A percentile compares a stretch with the other conserved stretches of the same genome.
These are phyloP conservation scores for Actinemys pallida DNA, from an alignment of 2,113 vertebrate species.

Conservation along the genomic window DNA sequence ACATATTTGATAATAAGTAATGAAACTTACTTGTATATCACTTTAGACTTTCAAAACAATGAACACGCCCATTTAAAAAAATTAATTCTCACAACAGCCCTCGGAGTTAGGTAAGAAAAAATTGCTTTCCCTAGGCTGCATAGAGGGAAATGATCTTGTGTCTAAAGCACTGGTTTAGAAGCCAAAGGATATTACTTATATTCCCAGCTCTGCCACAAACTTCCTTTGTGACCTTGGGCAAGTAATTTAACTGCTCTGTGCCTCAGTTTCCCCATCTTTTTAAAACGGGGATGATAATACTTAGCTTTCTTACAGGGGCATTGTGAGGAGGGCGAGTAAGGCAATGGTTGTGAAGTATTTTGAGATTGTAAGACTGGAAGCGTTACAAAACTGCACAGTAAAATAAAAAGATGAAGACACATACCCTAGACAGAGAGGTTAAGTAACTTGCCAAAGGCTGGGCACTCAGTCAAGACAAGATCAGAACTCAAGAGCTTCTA, in stretches of 20 bases:
- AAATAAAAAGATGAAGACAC: neutral
- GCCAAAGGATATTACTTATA: conserved; percentile 55
- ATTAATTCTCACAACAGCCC: neutral
- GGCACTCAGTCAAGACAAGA: neutral
- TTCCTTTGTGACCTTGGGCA: neutral
- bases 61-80: neutral
- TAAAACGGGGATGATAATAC: conserved; percentile 26
- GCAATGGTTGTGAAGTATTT: neutral
- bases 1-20: neutral
- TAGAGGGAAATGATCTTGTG: conserved; percentile 48
- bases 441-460: neutral
- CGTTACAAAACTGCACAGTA: rapidly evolving
- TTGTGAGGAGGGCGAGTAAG: conserved; percentile 22
- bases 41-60: conserved; percentile 34
- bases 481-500: conserved; percentile 4
- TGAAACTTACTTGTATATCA: conserved; percentile 1
- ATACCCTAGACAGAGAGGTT: neutral
- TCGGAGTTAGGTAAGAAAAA: conserved; percentile 47
- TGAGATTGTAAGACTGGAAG: neutral
- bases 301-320: neutral
- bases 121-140: conserved; percentile 52
- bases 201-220: neutral
- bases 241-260: conserved; percentile 56
- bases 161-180: neutral
- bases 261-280: conserved; percentile 59